Evolutionary conservation across 2,113 vertebrate species (phyloP), one percentile per base, ranked within the genome.

Genomic region (Vimba vimba): DNA sequence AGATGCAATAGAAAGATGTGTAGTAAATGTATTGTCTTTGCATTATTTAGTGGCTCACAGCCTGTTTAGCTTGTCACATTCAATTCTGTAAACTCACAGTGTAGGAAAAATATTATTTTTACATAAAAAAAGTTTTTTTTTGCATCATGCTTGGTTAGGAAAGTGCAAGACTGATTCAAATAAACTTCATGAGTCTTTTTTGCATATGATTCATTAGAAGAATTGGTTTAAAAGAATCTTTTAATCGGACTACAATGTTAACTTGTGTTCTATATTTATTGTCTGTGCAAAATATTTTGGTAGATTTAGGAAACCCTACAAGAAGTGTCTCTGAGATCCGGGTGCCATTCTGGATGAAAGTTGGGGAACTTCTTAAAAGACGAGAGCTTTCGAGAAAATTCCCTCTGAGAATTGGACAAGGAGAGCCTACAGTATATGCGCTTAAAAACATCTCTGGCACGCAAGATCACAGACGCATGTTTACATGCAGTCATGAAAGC

Each of bases 401-500:
- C 36, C 30, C 33, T 36, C 30, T 0, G 15, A 68, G 66, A 36
- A 68, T 66, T 6, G 30, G 30, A 33, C 9, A 12, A 10, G 11
- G 21, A 47, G 10, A 47, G 30, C 71, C 36, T 47, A 4, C 36
- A 8, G 39, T 43, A 43, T 9, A 74, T 50, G 5, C 2, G 50
- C 13, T 36, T 21, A 77, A 27, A 52, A 23, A 57, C n/a, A 77
- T 6, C 76, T 60, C 25, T 30, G 59, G 15, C n/a, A 25, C 4
- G 23, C 6, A 10, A 45, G 59, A 82, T 47, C 59, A 66, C 60
- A 81, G 39, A 81, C 25, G n/a, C 11, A 45, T 66, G 79, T 66
- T 50, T 82, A 82, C 79, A 68, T n/a, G 25, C 8, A 27, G 12
- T 25, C 55, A 59, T 79, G 57, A 59, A 59, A n/a, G 43, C 57